Evolutionary conservation across 2,113 vertebrate genomes (phyloP), one percentile per base, ranked within the genome.

Genomic region (Sardina pilchardus): DNA sequence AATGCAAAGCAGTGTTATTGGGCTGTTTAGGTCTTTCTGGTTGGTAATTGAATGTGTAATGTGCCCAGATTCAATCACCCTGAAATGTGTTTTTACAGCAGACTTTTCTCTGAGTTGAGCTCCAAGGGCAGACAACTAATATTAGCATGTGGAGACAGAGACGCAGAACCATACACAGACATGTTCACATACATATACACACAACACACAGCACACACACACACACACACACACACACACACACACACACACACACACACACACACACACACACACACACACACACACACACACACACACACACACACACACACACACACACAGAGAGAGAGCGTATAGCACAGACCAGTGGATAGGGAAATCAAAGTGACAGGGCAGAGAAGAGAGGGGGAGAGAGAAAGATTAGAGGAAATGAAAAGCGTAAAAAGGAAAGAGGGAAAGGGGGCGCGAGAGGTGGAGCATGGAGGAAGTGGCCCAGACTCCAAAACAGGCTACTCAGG

Each of bases 361-460:
- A 95, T 94, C 94, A 95, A 94, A 95, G 93, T 94, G 94, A 95
- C 94, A 94, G 87, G 89, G 91, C 94, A 92, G 92, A 90, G 92
- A 91, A 93, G 91, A 93, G 93, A 91, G 93, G 89, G 86, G 90
- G 81, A n/a, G 93, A 93, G 91, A 87, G 88, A 91, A 88, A 93
- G 89, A 93, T 91, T 93, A 90, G 91, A 92, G 94, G 92, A 94
- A 93, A 92, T 94, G 92, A 92, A 94, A 93, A 92, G 87, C 90
- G 89, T 91, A 94, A 92, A 93, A 91, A 92, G 86, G 88, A 91
- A 94, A 93, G 88, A 90, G 86, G 78, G 92, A 93, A 85, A 91
- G 91, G 91, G 93, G 92, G 91, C 92, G 92, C 87, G 90, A 91
- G 93, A 91, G 83, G 88, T 90, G 45, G 90, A 91, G 86, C 85